Base-by-base conservation (phyloP, 2,113 vertebrate species). In the Triplophysa siluroides region DNA sequence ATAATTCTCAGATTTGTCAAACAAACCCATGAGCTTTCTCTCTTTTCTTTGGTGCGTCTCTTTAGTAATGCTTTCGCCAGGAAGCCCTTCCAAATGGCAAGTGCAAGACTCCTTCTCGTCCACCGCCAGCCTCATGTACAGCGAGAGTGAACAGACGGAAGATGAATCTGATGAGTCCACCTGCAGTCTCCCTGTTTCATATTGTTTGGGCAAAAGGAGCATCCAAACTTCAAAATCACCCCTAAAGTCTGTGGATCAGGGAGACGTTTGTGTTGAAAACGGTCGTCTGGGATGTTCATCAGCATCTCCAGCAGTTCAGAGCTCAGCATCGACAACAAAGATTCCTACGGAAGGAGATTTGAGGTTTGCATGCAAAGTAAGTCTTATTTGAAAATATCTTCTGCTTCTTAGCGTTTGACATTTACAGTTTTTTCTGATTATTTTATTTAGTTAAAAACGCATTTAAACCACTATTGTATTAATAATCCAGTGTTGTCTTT, bases 281-380 rank as follows among this genome's bases (percentile, higher is more conserved):
- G 38, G 82, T 5, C 81, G 73, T 60, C 47, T 83, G 8, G 50
- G 78, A 56, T 16, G 41, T 26, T 58, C 77, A 50, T 24, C 78
- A 0, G 54, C 76, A 8, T n/a, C 68, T 43, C 13, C 61, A 21
- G 19, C 38, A 8, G 41, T 24, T 23, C 38, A 52, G 64, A 73
- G 26, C 1, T 64, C 76, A 1, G 47, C 14, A 0, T 52, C 85
- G 1, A 43, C 26, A 38, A 81, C 85, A 8, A 79, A 84, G 23
- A 4, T 38, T 5, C 19, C 60, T 2, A 91, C 93, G 2, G 91
- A 94, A 0, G 94, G 94, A 7, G 95, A 96, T 79, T 83, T 89
- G 9, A 87, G 93, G 6, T 97, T 97, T 4, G 94, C 96, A 72
- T 92, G 93, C 82, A 97, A 97, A 89, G 96, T 97, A 54, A 85